phyloP scores from a whole-genome alignment of 2,888 invertebrate species.

The Drosophila antonietae region DNA sequence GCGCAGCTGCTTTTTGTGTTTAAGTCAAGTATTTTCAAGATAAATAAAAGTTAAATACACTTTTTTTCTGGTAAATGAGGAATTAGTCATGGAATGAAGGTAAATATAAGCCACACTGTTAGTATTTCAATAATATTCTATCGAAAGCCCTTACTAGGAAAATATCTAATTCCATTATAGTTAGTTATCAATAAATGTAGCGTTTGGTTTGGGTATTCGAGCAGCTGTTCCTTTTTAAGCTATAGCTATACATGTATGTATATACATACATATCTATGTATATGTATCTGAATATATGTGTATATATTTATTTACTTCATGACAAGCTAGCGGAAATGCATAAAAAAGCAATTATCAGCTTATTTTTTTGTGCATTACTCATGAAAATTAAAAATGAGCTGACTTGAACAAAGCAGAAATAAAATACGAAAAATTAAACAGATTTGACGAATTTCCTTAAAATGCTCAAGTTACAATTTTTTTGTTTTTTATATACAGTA shows the following conservation, averaged over 20 bases:
- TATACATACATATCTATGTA: not conserved
- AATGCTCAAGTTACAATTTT: constrained; percentile 19
- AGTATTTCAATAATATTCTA: not conserved
- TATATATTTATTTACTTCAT: not conserved
- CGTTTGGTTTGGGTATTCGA: not conserved
- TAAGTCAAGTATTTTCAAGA: not conserved
- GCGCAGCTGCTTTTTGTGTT: constrained; percentile 7
- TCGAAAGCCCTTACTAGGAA: not conserved
- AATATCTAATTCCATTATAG: not conserved
- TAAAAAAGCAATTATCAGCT: constrained; percentile 45
- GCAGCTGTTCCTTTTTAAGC: constrained; percentile 1
- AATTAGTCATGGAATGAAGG: not conserved
- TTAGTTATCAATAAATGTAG: not conserved
- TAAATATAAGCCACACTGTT: not conserved
- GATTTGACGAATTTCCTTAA: constrained; percentile 15
- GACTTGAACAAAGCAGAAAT: constrained; percentile 24
- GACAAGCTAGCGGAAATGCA: constrained; percentile 44
- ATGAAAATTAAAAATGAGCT: constrained; percentile 31
- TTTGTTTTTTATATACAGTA: not conserved
- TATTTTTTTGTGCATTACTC: constrained; percentile 34
- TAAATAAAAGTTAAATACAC: not conserved
- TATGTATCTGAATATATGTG: not conserved
- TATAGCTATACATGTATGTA: not conserved
- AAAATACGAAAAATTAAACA: constrained; percentile 6
- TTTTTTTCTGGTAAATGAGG: not conserved